Conservation (phyloP, 2,888 invertebrate genomes). For the Himalopsyche kuldschensis region DNA sequence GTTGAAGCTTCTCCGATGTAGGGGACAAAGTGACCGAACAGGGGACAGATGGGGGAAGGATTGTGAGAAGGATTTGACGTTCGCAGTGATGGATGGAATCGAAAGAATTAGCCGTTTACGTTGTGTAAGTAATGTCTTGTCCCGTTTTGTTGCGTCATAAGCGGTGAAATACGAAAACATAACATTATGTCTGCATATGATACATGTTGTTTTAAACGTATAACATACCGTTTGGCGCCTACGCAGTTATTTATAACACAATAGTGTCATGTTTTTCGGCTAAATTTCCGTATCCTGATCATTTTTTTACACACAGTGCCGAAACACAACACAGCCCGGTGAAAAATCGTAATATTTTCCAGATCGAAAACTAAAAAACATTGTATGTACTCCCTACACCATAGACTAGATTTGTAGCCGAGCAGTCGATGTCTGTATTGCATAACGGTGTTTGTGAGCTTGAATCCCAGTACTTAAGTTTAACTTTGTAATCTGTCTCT, state of each 20-base stretch:
- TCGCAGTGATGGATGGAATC: constrained; percentile 36
- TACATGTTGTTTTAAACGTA: not conserved
- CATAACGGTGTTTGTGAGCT: no score
- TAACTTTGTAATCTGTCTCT: no score
- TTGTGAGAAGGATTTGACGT: constrained; percentile 33
- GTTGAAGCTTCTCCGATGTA: not conserved
- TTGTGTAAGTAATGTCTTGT: constrained; percentile 18
- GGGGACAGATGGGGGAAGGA: not conserved
- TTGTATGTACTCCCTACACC: no score
- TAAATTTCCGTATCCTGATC: no score
- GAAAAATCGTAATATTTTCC: no score
- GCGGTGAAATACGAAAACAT: not conserved
- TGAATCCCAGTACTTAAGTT: no score
- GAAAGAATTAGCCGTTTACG: constrained; percentile 36
- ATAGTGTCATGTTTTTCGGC: no score
- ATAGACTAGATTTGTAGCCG: no score
- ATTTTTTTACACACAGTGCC: no score
- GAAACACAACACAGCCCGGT: no score
- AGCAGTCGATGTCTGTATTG: no score
- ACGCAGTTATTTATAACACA: not conserved
- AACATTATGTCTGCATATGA: not conserved
- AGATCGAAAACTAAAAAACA: no score
- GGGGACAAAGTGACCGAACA: not conserved
- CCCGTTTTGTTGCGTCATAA: not conserved
- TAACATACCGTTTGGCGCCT: not conserved